Base-by-base conservation (phyloP, 1,140 invertebrate species). In the Druon quercuslanigerum region DNA sequence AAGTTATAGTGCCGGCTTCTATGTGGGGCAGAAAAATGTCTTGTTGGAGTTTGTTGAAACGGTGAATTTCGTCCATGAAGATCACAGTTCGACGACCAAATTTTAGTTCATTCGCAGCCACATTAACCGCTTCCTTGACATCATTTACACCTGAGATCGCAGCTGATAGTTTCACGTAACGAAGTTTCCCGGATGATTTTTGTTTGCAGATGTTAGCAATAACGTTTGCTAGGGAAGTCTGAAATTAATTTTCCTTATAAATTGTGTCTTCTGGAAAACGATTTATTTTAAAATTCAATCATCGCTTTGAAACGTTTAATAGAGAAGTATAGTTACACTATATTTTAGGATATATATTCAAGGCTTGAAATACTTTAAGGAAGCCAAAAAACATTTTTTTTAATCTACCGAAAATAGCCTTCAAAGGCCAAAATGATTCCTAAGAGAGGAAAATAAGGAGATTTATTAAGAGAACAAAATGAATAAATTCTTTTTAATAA, bases 1-100 rank as follows among this genome's bases (percentile, higher is more conserved):
- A 87, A 46, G 92, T 95, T n/a, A 97, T 94, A 9, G 94, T 95
- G 1, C 96, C 96, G 87, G 94, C 94, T 90, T 97, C 96, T 33
- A 97, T 94, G 89, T 96, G 94, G 14, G 95, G 94, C 66, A 97
- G 86, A 89, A 97, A 96, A 72, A 94, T 94, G 87, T 97, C 96
- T 84, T 94, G 92, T 82, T 96, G 96, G 71, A 93, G 88, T 91
- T 97, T 97, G 88, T 97, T 97, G 82, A 97, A 97, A 51, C 96
- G 93, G 88, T 97, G 96, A 84, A 97, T 96, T 91, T 97, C 96
- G 92, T 97, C 96, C 93, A 97, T 95, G 86, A 97, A 97, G 14
- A 97, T 89, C 71, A 97, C 92, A 51, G 96, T 97, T 83, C 93
- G 93, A 78, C 94, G 92, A 78, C 94, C 94, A 83, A 94, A 95